Conservation (phyloP, 2,113 vertebrate species). For the Gracilinanus agilis region DNA sequence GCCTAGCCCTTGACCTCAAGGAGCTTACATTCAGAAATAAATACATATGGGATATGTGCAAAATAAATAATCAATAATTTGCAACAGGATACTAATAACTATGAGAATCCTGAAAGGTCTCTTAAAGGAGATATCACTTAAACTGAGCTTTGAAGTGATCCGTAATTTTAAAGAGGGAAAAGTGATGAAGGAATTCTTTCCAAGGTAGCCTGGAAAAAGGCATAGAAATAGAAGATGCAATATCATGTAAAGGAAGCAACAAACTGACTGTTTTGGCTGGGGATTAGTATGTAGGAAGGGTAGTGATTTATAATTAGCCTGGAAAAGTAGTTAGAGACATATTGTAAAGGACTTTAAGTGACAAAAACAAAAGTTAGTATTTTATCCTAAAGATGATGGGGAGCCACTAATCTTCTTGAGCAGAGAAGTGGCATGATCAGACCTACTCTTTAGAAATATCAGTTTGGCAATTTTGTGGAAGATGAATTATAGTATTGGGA, state of each 20-base stretch:
- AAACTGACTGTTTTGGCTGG: not conserved
- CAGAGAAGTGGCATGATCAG: not conserved
- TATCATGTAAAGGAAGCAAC: not conserved
- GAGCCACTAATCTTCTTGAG: not conserved
- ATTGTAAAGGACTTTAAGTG: no score
- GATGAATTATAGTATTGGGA: not conserved
- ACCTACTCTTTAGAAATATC: not conserved
- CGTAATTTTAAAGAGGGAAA: not conserved
- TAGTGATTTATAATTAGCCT: not conserved
- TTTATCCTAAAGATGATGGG: not conserved
- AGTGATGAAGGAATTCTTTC: not conserved
- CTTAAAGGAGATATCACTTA: not conserved
- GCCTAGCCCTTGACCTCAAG: not conserved
- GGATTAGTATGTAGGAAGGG: not conserved
- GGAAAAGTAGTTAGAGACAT: not conserved
- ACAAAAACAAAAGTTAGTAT: not conserved
- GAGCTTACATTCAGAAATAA: not conserved
- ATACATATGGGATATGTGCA: not conserved
- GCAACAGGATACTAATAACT: not conserved
- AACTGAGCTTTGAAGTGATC: not conserved
- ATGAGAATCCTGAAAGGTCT: not conserved
- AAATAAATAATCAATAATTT: not conserved
- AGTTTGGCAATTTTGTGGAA: not conserved
- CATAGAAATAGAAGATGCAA: not conserved
- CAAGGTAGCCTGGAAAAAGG: not conserved